These are phyloP conservation scores for Sminthopsis crassicaudata DNA, from an alignment of 2,113 vertebrate genomes.

Conservation along the genomic window DNA sequence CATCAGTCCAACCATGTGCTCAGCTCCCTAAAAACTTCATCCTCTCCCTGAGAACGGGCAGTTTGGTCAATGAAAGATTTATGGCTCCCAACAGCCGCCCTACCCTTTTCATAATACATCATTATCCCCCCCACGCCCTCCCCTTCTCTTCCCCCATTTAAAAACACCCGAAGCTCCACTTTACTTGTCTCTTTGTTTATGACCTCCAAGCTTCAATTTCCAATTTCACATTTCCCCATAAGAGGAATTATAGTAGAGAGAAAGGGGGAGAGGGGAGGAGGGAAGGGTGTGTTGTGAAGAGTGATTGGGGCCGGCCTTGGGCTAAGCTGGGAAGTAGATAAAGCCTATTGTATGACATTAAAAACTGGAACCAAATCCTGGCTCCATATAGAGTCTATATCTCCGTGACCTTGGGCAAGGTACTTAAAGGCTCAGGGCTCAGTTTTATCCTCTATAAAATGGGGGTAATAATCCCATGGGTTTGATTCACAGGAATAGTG, in stretches of 20 bases:
- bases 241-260: conserved; percentile 1
- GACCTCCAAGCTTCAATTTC: conserved; percentile 20
- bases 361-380: not conserved
- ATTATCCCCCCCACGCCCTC: not conserved
- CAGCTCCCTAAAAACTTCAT: conserved; percentile 2
- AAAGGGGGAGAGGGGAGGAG: not conserved
- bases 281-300: not conserved
- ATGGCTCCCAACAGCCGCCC: not conserved
- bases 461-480: not conserved
- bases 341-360: not conserved
- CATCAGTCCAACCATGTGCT: not conserved
- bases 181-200: conserved; percentile 17
- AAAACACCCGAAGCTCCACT: conserved; percentile 1
- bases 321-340: not conserved
- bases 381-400: not conserved
- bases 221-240: conserved; percentile 17
- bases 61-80: not conserved
- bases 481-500: not conserved
- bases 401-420: not conserved
- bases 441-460: not conserved
- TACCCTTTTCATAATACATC: not conserved
- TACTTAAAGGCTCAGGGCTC: not conserved
- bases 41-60: not conserved
- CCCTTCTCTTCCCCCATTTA: not conserved
- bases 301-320: not conserved